phyloP scores from a whole-genome alignment of 2,888 invertebrate genomes.

The Diachrysia chrysitis region DNA sequence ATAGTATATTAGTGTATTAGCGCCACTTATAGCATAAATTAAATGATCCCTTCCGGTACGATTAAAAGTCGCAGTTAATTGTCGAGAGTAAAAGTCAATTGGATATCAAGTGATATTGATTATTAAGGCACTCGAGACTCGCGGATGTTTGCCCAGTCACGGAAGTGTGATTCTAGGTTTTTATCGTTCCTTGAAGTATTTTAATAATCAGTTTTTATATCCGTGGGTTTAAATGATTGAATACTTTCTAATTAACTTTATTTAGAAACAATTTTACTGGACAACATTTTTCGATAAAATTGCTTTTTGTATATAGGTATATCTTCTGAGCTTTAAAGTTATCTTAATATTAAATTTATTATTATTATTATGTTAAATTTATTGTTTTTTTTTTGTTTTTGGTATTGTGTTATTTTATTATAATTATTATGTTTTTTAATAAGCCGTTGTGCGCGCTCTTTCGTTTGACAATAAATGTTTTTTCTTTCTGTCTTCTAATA shows the following conservation, averaged over 20 bases:
- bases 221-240: background rate
- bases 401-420: too few relatives aligned
- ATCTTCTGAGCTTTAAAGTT: slow-evolving; percentile 10
- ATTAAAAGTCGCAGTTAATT: slow-evolving; percentile 75
- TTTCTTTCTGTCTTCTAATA: slow-evolving; percentile 53
- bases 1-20: slow-evolving; percentile 26
- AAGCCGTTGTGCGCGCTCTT: too few relatives aligned
- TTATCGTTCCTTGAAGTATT: slow-evolving; percentile 26
- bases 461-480: too few relatives aligned
- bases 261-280: background rate
- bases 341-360: too few relatives aligned
- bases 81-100: slow-evolving; percentile 79
- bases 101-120: slow-evolving; percentile 58
- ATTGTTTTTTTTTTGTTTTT: too few relatives aligned
- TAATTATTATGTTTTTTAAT: too few relatives aligned
- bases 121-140: slow-evolving; percentile 59
- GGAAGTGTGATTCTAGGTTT: slow-evolving; percentile 29
- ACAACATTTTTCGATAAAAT: slow-evolving; percentile 10
- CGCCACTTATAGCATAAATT: slow-evolving; percentile 60
- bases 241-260: background rate
- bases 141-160: slow-evolving; percentile 55
- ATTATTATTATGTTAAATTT: too few relatives aligned
- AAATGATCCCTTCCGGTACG: slow-evolving; percentile 76
- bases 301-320: slow-evolving; percentile 30
- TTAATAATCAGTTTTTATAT: slow-evolving; percentile 3